These are phyloP conservation scores for Chrysogorgia sp. DNA, from an alignment of 92 coral and sea anemone species.

Conservation along the genomic window DNA sequence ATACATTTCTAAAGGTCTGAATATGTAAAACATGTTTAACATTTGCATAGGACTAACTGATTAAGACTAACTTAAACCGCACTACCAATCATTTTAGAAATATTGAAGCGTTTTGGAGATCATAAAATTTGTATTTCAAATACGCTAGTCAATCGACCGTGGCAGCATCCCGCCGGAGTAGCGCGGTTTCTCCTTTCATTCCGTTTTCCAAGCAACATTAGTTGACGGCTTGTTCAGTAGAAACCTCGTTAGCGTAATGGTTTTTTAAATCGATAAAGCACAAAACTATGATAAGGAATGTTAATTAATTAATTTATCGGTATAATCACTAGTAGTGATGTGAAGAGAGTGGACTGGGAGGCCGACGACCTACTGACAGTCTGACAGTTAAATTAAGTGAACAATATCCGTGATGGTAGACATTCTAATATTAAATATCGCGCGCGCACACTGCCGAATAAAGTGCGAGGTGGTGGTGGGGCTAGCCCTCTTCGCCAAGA, in stretches of 20 bases:
- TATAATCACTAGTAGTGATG: slow-evolving; percentile 35
- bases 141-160: too few species aligned
- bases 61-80: too few species aligned
- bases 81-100: too few species aligned
- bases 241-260: slow-evolving; percentile 35
- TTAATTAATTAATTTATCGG: slow-evolving; percentile 30
- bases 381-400: slow-evolving; percentile 29
- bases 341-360: slow-evolving; percentile 12
- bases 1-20: too few species aligned
- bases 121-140: too few species aligned
- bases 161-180: too few species aligned
- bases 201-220: slow-evolving; percentile 17
- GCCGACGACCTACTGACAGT: slow-evolving; percentile 34
- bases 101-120: too few species aligned
- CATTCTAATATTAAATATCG: background rate
- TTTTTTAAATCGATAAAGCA: slow-evolving; percentile 42
- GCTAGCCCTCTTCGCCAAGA: too few species aligned
- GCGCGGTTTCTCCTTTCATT: background rate
- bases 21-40: too few species aligned
- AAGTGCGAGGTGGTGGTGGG: too few species aligned
- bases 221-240: slow-evolving; percentile 30
- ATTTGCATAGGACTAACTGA: too few species aligned
- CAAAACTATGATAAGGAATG: background rate
- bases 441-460: too few species aligned
- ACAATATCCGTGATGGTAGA: background rate